Conservation (phyloP, 2,797 vertebrate genomes). For the Chaunax sp. region DNA sequence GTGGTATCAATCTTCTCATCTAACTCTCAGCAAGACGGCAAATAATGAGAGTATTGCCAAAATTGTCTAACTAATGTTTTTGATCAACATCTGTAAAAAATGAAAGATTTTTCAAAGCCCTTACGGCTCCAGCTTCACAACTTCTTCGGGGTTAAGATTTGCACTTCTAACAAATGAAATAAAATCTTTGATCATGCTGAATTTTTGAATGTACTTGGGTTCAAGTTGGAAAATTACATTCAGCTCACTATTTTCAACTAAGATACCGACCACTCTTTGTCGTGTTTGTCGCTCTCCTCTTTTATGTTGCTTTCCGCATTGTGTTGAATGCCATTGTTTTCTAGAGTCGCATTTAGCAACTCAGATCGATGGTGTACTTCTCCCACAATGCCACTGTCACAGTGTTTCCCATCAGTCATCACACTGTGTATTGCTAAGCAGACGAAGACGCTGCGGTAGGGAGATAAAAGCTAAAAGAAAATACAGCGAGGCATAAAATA, state of each 20-base stretch:
- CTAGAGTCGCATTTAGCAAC: slow-evolving; percentile 17
- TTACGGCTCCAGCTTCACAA: neutral
- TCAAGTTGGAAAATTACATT: neutral
- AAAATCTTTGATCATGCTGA: neutral
- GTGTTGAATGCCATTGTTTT: slow-evolving; percentile 22
- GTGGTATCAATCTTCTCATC: slow-evolving; percentile 4
- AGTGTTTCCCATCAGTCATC: slow-evolving; percentile 18
- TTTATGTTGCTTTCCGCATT: slow-evolving; percentile 6
- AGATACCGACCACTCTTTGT: neutral
- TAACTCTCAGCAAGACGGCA: neutral
- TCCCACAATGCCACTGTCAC: slow-evolving; percentile 7
- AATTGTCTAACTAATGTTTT: slow-evolving; percentile 1
- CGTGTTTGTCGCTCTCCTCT: neutral
- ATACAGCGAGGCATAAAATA: slow-evolving; percentile 34
- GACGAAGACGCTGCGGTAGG: slow-evolving; percentile 12
- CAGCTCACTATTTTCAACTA: neutral
- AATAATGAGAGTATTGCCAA: neutral
- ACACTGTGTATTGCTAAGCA: slow-evolving; percentile 30
- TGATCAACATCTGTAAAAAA: neutral
- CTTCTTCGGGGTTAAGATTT: neutral
- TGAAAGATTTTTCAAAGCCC: neutral
- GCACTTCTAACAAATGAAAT: neutral
- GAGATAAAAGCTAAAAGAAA: slow-evolving; percentile 33
- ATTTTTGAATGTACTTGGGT: neutral
- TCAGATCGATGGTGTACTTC: slow-evolving; percentile 7